phyloP scores from a whole-genome alignment of 2,888 invertebrate genomes.

The Prostheceraeus crozeri region DNA sequence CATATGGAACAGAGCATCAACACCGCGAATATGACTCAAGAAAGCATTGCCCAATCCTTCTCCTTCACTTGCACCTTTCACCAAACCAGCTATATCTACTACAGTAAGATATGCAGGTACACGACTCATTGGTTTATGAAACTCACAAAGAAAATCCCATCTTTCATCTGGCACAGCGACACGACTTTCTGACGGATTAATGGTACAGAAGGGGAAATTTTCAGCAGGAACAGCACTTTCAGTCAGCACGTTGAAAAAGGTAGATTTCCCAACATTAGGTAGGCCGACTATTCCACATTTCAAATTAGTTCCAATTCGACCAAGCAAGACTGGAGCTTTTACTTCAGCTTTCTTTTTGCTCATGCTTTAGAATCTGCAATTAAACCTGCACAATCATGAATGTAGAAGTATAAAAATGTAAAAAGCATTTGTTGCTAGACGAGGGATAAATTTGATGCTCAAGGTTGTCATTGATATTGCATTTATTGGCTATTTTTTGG shows the following conservation, averaged over 20 bases:
- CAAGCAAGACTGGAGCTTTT: slow-evolving; percentile 80
- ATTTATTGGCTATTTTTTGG: too few relatives aligned
- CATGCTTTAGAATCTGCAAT: too few relatives aligned
- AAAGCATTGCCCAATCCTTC: slow-evolving; percentile 97
- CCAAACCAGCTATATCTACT: slow-evolving; percentile 94
- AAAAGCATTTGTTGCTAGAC: too few relatives aligned
- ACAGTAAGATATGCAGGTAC: slow-evolving; percentile 95
- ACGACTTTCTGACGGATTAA: slow-evolving; percentile 99
- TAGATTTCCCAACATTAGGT: slow-evolving; percentile 98
- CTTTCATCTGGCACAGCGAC: slow-evolving; percentile 93
- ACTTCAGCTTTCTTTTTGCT: slow-evolving; percentile 68
- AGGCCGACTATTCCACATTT: slow-evolving; percentile 82
- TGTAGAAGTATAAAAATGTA: too few relatives aligned
- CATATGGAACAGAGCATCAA: slow-evolving; percentile 93
- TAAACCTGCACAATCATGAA: too few relatives aligned
- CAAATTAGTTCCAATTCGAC: slow-evolving; percentile 86
- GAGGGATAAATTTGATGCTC: too few relatives aligned
- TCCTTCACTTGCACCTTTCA: slow-evolving; percentile 94
- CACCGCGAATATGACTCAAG: slow-evolving; percentile 92
- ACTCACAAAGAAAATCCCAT: slow-evolving; percentile 83
- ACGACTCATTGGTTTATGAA: slow-evolving; percentile 75
- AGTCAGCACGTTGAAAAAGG: slow-evolving; percentile 97
- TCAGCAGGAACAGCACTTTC: slow-evolving; percentile 94
- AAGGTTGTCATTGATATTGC: too few relatives aligned
- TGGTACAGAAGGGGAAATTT: slow-evolving; percentile 99